Conservation (phyloP, 2,797 vertebrate genomes). For the Poecilia wingei region DNA sequence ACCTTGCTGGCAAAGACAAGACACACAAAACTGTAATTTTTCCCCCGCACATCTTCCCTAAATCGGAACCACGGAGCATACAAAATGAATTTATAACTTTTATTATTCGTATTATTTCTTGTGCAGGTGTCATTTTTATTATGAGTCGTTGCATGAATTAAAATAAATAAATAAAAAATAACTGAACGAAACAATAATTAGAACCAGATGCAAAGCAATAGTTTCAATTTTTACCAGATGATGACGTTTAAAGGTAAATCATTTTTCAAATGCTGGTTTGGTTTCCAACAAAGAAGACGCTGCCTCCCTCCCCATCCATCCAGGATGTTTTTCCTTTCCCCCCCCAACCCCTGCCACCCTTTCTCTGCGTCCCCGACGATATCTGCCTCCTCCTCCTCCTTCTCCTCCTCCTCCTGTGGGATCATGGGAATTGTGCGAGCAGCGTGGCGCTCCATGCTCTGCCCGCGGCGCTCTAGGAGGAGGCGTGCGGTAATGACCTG, state of each 20-base stretch:
- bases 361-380: conserved; percentile 8
- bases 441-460: conserved; percentile 79
- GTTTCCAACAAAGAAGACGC: conserved; percentile 60
- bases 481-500: conserved; percentile 83
- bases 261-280: conserved; percentile 7
- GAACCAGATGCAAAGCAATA: not conserved
- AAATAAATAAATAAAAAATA: not conserved
- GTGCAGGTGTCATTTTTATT: not conserved
- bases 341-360: conserved; percentile 15
- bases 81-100: conserved; percentile 7
- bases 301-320: conserved; percentile 40
- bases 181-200: not conserved
- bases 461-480: conserved; percentile 81
- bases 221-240: not conserved
- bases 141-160: not conserved
- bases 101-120: conserved; percentile 10
- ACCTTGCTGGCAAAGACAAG: conserved; percentile 19
- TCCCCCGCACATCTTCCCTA: not conserved
- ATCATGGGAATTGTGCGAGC: conserved; percentile 81
- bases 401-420: conserved; percentile 65
- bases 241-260: conserved; percentile 29
- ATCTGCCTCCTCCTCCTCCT: conserved; percentile 27
- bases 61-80: conserved; percentile 10
- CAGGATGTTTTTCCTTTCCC: conserved; percentile 31
- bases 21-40: not conserved